Evolutionary conservation across 2,113 vertebrate species (phyloP).

Genomic region (Camelus bactrianus): DNA sequence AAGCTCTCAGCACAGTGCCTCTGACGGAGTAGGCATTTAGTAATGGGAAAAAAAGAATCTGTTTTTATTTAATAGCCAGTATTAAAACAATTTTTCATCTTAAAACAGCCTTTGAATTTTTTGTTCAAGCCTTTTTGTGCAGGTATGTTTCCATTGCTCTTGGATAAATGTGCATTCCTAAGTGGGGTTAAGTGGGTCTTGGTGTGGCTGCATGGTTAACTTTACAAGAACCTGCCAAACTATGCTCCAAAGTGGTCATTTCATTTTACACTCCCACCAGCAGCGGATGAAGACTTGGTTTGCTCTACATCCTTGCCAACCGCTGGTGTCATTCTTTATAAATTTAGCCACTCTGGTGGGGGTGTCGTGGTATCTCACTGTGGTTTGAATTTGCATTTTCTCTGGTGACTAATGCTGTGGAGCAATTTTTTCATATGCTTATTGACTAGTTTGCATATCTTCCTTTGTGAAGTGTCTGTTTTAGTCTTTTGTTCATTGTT

Average conservation of each 20-base stretch:
- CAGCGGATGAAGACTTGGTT: background rate
- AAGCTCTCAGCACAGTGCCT: background rate
- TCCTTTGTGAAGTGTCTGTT: constrained; percentile 34
- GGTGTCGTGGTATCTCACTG: background rate
- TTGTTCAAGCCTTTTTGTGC: background rate
- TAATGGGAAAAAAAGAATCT: background rate
- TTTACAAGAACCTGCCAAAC: background rate
- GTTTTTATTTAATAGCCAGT: background rate
- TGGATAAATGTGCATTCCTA: background rate
- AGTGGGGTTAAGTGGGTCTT: background rate
- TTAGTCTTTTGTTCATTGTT: constrained; percentile 40
- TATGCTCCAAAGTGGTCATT: background rate
- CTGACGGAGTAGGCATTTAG: background rate
- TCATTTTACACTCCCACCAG: background rate
- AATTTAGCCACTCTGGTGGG: constrained; percentile 45
- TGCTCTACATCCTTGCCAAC: background rate
- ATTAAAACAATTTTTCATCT: background rate
- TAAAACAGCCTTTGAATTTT: background rate
- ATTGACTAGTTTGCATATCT: constrained; percentile 33
- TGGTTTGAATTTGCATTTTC: constrained; percentile 54
- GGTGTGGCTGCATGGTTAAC: background rate
- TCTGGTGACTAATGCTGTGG: constrained; percentile 53
- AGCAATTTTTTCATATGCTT: constrained; percentile 38
- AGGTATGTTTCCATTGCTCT: background rate
- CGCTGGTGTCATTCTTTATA: constrained; percentile 43